These are phyloP conservation scores for Tachysurus vachellii DNA, from an alignment of 2,113 vertebrate species.

Conservation along the genomic window DNA sequence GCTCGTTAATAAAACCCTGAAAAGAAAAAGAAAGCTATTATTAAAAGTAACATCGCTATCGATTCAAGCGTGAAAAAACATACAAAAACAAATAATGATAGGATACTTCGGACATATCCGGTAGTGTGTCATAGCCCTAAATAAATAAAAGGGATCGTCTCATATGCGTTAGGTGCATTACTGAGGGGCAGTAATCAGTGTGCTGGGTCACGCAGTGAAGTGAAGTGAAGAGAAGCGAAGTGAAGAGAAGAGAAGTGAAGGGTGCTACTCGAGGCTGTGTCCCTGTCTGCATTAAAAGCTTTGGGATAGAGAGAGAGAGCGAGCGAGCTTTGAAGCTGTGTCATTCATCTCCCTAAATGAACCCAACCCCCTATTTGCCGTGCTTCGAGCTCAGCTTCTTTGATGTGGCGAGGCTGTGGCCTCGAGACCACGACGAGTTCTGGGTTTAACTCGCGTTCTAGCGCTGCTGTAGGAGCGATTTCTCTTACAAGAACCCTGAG, in stretches of 20 bases:
- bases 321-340: constrained; percentile 80
- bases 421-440: constrained; percentile 78
- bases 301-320: constrained; percentile 62
- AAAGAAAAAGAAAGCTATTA: not conserved
- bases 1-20: constrained; percentile 89
- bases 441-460: constrained; percentile 51
- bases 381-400: constrained; percentile 73
- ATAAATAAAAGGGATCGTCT: constrained; percentile 15
- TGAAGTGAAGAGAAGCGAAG: not conserved
- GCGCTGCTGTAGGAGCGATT: constrained; percentile 71
- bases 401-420: constrained; percentile 89
- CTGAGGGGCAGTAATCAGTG: constrained; percentile 34
- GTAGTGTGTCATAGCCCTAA: not conserved
- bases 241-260: not conserved
- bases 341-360: constrained; percentile 82
- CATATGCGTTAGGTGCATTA: constrained; percentile 16
- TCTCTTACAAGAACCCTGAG: constrained; percentile 20
- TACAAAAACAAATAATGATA: not conserved
- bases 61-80: not conserved
- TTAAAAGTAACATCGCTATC: not conserved
- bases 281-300: constrained; percentile 61
- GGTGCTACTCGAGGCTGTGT: constrained; percentile 36
- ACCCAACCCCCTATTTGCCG: constrained; percentile 78
- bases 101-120: not conserved
- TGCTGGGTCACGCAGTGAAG: constrained; percentile 23